Conservation (phyloP, 2,113 vertebrate genomes). For the Mormoops blainvillei region DNA sequence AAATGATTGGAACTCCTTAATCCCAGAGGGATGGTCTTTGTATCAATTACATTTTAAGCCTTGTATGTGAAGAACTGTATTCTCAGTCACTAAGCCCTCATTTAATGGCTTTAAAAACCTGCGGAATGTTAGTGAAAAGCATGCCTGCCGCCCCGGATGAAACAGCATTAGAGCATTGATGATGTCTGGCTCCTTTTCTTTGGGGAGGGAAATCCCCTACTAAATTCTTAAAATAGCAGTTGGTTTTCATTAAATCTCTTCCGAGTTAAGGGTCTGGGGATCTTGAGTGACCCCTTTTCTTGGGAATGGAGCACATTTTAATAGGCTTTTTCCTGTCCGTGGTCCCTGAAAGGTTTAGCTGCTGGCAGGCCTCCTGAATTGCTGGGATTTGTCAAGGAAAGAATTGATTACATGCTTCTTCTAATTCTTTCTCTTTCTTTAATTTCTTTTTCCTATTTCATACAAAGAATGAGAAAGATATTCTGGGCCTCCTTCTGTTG, state of each 20-base stretch:
- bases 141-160: conserved; percentile 54
- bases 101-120: conserved; percentile 61
- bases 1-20: conserved; percentile 63
- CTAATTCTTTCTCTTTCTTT: conserved; percentile 43
- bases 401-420: conserved; percentile 57
- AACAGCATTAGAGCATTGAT: conserved; percentile 54
- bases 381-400: conserved; percentile 42
- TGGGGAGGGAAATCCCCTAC: conserved; percentile 53
- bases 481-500: conserved; percentile 28
- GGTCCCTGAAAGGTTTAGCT: conserved; percentile 33
- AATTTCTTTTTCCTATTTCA: not conserved
- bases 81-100: conserved; percentile 57
- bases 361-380: conserved; percentile 24
- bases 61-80: conserved; percentile 40
- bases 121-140: conserved; percentile 63
- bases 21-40: conserved; percentile 56
- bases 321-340: conserved; percentile 53
- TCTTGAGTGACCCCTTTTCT: conserved; percentile 64
- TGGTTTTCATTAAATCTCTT: conserved; percentile 76
- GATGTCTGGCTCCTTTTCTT: conserved; percentile 71
- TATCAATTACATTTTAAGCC: conserved; percentile 67
- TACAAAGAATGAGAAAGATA: conserved; percentile 48
- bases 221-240: conserved; percentile 77
- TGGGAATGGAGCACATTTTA: conserved; percentile 54
- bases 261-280: conserved; percentile 60